Evolutionary conservation across 2,888 invertebrate genomes (phyloP), one percentile per base, ranked within the genome.

Genomic region (Agrochola lota): DNA sequence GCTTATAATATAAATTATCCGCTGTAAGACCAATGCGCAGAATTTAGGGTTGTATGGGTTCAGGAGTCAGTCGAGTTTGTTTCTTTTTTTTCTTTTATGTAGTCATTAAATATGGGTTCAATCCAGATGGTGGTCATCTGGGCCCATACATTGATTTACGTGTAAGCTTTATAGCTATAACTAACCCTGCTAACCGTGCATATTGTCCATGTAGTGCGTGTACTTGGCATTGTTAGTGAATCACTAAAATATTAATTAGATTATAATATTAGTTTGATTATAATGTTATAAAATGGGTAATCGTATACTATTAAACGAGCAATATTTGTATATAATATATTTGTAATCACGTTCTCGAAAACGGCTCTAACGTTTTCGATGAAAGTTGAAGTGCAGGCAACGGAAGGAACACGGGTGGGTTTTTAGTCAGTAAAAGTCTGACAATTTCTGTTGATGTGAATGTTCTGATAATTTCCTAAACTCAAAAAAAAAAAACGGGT

Each of bases 261-360:
- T 52, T 52, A 52, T 20, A 52, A 52, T 52, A 23, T 23, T 52
- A 52, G 52, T 69, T 40, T 17, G 8, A 40, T 70, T 26, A 1
- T 17, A 52, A n/a, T 0, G 8, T n/a, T 35, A 30, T 63, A 17
- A 30, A 79, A 63, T 23, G 40, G 35, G 52, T 52, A 23, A 84
- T 59, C 11, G 0, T 40, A 9, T 40, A 9, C 9, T 40, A 9
- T 0, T 40, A 40, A 40, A 40, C 1, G 40, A 40, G 9, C 40
- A 40, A 40, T 40, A 40, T 40, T 40, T 40, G 35, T 40, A 40
- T 40, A 40, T 40, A n/a, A 40, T 5, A 40, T 40, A 40, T 40
- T 40, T 40, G 9, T 40, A 9, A 40, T 40, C 40, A 40, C 40
- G 40, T 40, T 40, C 40, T 30, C 40, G 40, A 40, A 40, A 40